Evolutionary conservation across 2,113 vertebrate species (phyloP), one percentile per base, ranked within the genome.

Genomic region (Elanus axillaris): DNA sequence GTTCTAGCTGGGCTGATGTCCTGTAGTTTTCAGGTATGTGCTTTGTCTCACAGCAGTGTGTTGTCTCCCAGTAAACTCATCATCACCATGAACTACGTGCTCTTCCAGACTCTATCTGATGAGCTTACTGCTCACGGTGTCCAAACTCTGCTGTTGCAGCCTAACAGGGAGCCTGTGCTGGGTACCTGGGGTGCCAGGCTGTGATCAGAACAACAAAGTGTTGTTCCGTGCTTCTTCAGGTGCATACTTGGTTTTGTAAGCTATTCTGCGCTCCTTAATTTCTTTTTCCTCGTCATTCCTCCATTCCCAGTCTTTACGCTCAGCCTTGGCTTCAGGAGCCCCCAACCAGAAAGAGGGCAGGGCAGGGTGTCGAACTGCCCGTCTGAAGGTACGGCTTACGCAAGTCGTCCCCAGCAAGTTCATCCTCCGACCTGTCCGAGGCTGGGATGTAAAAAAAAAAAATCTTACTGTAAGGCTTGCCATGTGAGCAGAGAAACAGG

Each of bases 1-100:
- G 32, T 64, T 85, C 60, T 82, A 48, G 40, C 18, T 59, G 63
- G 26, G 72, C 2, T 67, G 38, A 34, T 79, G 68, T 48, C 23
- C 69, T 56, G 0, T 48, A 6, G 67, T 69, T 77, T 6, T 50
- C 26, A n/a, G 22, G 1, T 9, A 11, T 72, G 59, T 55, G 53
- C 83, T 94, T 74, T 34, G 31, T 50, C 62, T 82, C 68, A 27
- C 34, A 25, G 12, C 16, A 47, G 36, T 42, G 36, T 77, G 83
- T 19, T 7, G 23, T 29, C 14, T 86, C 25, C 2, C 60, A 58
- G 6, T 6, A 27, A 92, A n/a, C 64, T 72, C 34, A 19, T 80
- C 38, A 23, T 80, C 64, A 8, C 23, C 50, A 0, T 5, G 38
- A 43, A 9, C 80, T 59, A 0, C 2, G 48, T 52, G 1, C 26